phyloP scores from a whole-genome alignment of 2,113 vertebrate genomes.

The Beaufortia kweichowensis region DNA sequence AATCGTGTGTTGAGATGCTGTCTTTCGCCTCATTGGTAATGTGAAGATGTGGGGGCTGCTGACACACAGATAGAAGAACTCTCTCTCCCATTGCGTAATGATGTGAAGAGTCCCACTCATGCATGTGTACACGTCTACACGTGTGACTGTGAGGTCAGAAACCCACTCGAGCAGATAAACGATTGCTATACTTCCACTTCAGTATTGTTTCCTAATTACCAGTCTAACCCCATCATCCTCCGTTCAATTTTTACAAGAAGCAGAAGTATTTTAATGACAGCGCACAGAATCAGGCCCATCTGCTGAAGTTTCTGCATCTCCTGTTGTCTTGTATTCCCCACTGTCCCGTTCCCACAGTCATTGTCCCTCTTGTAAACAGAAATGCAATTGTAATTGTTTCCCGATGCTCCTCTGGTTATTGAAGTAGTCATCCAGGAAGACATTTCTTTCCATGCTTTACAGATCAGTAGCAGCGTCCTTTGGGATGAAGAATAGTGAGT shows the following conservation, averaged over 20 bases:
- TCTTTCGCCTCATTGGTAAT: conserved; percentile 69
- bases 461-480: conserved; percentile 41
- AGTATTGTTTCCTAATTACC: conserved; percentile 28
- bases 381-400: conserved; percentile 52
- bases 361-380: conserved; percentile 40
- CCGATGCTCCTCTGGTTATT: conserved; percentile 50
- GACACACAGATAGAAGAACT: conserved; percentile 74
- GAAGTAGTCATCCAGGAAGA: conserved; percentile 45
- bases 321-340: conserved; percentile 3
- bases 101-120: conserved; percentile 57
- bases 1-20: conserved; percentile 59
- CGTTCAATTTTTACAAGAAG: neutral
- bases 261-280: neutral
- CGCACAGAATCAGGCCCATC: conserved; percentile 4
- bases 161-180: neutral
- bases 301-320: conserved; percentile 21
- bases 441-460: conserved; percentile 42
- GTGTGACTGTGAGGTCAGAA: conserved; percentile 30
- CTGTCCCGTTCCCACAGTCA: conserved; percentile 37
- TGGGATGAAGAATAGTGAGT: conserved; percentile 9
- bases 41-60: conserved; percentile 67
- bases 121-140: conserved; percentile 23
- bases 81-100: conserved; percentile 71
- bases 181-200: neutral
- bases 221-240: conserved; percentile 15